Evolutionary conservation across 2,797 vertebrate genomes (phyloP).

Genomic region (Dicrostonyx torquatus): DNA sequence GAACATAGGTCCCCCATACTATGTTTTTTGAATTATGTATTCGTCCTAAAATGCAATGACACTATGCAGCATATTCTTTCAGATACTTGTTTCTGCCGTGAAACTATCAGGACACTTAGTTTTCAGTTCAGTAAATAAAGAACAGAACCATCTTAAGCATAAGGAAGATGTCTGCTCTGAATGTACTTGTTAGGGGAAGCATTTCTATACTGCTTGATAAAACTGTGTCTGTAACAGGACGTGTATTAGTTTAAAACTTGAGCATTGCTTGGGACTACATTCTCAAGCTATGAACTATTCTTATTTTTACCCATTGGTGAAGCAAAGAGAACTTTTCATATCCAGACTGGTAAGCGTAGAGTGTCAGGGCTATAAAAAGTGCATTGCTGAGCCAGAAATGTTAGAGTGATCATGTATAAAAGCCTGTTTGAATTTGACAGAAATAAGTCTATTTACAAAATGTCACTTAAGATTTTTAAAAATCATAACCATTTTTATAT

Average conservation of each 20-base stretch:
- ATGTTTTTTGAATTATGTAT: constrained; percentile 37
- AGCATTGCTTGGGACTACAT: not conserved
- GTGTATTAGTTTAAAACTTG: constrained; percentile 6
- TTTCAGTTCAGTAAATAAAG: constrained; percentile 22
- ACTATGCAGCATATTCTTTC: not conserved
- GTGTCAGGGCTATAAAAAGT: constrained; percentile 36
- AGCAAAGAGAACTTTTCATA: constrained; percentile 33
- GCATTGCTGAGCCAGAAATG: not conserved
- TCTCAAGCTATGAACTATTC: not conserved
- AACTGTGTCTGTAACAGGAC: not conserved
- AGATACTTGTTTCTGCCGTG: not conserved
- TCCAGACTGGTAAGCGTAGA: not conserved
- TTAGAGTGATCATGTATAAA: constrained; percentile 17
- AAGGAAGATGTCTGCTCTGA: not conserved
- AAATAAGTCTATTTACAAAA: not conserved
- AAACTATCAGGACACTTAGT: not conserved
- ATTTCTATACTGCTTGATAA: constrained; percentile 26
- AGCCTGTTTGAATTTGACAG: constrained; percentile 1
- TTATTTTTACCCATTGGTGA: not conserved
- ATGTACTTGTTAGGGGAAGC: not conserved
- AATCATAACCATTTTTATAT: constrained; percentile 29
- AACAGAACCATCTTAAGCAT: constrained; percentile 13
- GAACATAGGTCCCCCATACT: not conserved
- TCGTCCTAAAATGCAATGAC: not conserved
- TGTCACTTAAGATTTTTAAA: not conserved